phyloP scores from a whole-genome alignment of 2,888 invertebrate genomes.

The Diarsia brunnea region DNA sequence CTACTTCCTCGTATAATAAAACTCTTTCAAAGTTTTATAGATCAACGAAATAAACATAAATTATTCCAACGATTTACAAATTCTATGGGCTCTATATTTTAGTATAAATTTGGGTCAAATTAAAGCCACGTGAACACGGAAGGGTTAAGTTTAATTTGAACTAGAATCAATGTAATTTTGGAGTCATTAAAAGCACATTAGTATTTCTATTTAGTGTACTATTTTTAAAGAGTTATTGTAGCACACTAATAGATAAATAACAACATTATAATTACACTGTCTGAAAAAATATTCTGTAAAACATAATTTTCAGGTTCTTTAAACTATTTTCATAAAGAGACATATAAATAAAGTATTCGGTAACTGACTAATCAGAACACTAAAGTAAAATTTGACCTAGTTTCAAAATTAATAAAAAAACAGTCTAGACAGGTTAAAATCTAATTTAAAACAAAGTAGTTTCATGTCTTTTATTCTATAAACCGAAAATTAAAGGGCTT shows the following conservation, averaged over 20 bases:
- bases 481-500: constrained; percentile 19
- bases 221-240: constrained; percentile 20
- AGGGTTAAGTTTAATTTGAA: constrained; percentile 31
- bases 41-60: constrained; percentile 12
- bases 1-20: constrained; percentile 16
- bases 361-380: constrained; percentile 1
- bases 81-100: constrained; percentile 7
- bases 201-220: constrained; percentile 6
- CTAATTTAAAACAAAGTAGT: constrained; percentile 19
- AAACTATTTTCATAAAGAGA: not conserved
- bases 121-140: not conserved
- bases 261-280: constrained; percentile 15
- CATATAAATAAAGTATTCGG: not conserved
- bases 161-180: constrained; percentile 19
- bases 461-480: constrained; percentile 1
- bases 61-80: not conserved
- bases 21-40: not conserved
- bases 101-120: constrained; percentile 11
- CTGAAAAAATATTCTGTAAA: not conserved
- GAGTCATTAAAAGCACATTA: constrained; percentile 41
- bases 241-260: constrained; percentile 34
- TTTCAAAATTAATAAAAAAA: constrained; percentile 14
- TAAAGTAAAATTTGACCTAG: not conserved
- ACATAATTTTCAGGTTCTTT: not conserved
- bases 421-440: constrained; percentile 16